A percentile compares a stretch with the other conserved stretches of the same genome.
Conservation (phyloP, 2,113 vertebrate species). For the Apteryx owenii region DNA sequence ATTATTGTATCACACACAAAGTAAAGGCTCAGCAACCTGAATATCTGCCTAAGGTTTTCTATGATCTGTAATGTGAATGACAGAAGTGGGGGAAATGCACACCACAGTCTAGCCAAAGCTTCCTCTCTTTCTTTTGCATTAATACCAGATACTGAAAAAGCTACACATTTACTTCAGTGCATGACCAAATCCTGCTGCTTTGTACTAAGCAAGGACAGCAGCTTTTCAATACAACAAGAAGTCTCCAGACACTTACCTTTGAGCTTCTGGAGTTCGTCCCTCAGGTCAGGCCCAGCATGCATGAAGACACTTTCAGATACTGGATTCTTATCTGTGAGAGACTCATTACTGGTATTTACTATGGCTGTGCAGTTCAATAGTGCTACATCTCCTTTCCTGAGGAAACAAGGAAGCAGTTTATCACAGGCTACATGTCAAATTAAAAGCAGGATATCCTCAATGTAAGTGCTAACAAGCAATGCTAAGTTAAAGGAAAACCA, state of each 20-base stretch:
- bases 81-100: background rate
- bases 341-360: slow-evolving; percentile 96
- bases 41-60: background rate
- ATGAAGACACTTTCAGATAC: slow-evolving; percentile 91
- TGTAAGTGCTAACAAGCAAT: background rate
- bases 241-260: slow-evolving; percentile 81
- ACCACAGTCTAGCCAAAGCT: background rate
- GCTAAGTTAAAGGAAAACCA: background rate
- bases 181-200: background rate
- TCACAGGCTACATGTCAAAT: background rate
- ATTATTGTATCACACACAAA: background rate
- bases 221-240: background rate
- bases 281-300: slow-evolving; percentile 90
- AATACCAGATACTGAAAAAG: background rate
- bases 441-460: background rate
- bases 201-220: background rate
- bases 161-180: background rate
- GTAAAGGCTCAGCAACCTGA: background rate
- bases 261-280: slow-evolving; percentile 92
- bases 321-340: slow-evolving; percentile 92
- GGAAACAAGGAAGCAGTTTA: slow-evolving; percentile 13
- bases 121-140: background rate
- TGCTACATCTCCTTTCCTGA: slow-evolving; percentile 89
- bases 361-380: slow-evolving; percentile 94
- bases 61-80: background rate